Evolutionary conservation across 2,113 vertebrate genomes (phyloP), one percentile per base, ranked within the genome.

Genomic region (Microtus montanus): DNA sequence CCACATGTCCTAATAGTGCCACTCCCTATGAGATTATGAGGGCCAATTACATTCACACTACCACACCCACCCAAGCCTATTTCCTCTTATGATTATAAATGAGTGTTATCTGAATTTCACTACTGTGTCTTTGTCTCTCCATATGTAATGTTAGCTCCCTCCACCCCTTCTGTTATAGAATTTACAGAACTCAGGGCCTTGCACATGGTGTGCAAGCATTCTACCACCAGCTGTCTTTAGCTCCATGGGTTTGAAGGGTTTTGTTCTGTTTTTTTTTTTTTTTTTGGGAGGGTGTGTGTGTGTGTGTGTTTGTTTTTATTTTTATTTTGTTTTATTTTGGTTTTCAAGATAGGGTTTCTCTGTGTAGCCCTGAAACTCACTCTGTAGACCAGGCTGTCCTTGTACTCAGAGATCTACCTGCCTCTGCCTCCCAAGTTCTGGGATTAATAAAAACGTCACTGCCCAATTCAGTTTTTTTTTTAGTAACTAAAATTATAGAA

Each of bases 401-500:
- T 73, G 70, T 38, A 73, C 70, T 73, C 70, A 38, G 19, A n/a
- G 33, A 73, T 38, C 70, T 73, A n/a, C 70, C 70, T 73, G 70
- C 17, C 35, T 73, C n/a, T 73, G 70, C 70, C 70, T 73, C n/a
- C 70, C n/a, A 22, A 38, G 70, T 11, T 17, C 70, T 38, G 70
- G 8, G 19, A 20, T 73, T 73, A 73, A 73, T 73, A 73, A 73
- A 71, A n/a, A 19, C n/a, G 1, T 71, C 68, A 71, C 70, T n/a
- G 17, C 35, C 70, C 61, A 85, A 41, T 13, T 80, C 2, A 28
- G 38, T 44, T 54, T 54, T 54, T 58, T 58, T 58, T 58, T 90
- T 61, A 96, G 66, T 91, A 87, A 90, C 33, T 26, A 78, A 82
- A 90, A 41, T 73, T 89, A 93, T 91, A 75, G 44, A 89, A 92